A percentile compares a stretch with the other conserved stretches of the same genome.
phyloP scores from a whole-genome alignment of 2,888 invertebrate species.

The Autographa pulchrina region DNA sequence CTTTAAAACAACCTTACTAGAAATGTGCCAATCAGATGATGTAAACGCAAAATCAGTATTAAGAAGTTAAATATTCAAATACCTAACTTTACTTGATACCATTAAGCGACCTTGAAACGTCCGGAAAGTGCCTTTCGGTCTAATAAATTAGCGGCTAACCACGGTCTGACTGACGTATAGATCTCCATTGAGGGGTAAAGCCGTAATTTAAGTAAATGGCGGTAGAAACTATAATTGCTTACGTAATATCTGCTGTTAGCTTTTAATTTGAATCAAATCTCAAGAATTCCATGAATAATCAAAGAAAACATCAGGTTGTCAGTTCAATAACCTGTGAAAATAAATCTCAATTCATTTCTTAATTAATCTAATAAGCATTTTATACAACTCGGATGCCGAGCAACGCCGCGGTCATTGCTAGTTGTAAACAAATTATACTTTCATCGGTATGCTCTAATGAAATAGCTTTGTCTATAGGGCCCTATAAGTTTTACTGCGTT shows the following conservation, averaged over 20 bases:
- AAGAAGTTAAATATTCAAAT: constrained; percentile 37
- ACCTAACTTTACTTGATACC: constrained; percentile 37
- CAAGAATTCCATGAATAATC: background rate
- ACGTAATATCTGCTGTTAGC: background rate
- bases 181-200: constrained; percentile 55
- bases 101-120: constrained; percentile 53
- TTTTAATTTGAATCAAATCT: background rate
- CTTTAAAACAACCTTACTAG: constrained; percentile 18
- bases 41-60: constrained; percentile 29
- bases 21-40: constrained; percentile 34
- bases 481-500: constrained; percentile 59
- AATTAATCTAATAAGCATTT: constrained; percentile 43
- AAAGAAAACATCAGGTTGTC: background rate
- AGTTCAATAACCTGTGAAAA: background rate
- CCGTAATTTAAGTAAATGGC: constrained; percentile 32
- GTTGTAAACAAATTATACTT: constrained; percentile 49
- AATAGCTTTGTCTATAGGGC: constrained; percentile 55
- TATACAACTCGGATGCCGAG: constrained; percentile 15
- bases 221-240: constrained; percentile 29
- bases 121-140: constrained; percentile 33
- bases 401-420: constrained; percentile 31
- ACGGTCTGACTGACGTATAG: constrained; percentile 49
- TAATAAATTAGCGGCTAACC: constrained; percentile 58
- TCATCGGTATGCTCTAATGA: constrained; percentile 51
- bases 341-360: constrained; percentile 7